Conservation (phyloP, 2,797 vertebrate genomes). For the Phataginus tricuspis region DNA sequence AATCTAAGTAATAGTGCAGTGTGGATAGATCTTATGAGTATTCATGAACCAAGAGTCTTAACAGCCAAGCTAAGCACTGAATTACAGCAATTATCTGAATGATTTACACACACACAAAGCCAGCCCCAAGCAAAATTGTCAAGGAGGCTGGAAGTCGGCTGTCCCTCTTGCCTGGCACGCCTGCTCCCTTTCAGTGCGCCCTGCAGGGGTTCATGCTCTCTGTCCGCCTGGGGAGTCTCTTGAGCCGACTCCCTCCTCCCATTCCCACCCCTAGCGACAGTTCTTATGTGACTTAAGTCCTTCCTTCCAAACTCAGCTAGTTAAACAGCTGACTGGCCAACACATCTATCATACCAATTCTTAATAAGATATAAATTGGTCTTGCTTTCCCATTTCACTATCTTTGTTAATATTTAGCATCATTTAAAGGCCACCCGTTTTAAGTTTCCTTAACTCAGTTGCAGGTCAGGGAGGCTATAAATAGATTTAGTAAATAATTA, state of each 20-base stretch:
- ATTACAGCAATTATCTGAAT: conserved; percentile 79
- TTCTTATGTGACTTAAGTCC: background rate
- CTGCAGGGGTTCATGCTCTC: background rate
- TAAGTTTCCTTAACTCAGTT: background rate
- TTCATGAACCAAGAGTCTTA: conserved; percentile 71
- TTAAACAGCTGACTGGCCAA: background rate
- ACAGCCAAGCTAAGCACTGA: conserved; percentile 70
- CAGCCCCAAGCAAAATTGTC: conserved; percentile 22
- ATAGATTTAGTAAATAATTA: conserved; percentile 3
- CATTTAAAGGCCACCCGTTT: background rate
- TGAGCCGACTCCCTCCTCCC: background rate
- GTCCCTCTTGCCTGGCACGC: conserved; percentile 50
- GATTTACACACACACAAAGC: conserved; percentile 75
- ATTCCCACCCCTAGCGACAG: background rate
- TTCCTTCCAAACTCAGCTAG: background rate
- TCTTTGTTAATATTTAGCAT: background rate
- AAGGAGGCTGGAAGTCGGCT: conserved; percentile 55
- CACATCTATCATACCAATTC: background rate
- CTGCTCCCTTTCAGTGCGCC: background rate
- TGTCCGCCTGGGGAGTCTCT: background rate
- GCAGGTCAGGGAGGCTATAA: background rate
- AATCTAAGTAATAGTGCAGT: conserved; percentile 70
- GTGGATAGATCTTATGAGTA: conserved; percentile 71
- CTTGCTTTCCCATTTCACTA: background rate
- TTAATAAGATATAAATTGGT: background rate